phyloP scores from a whole-genome alignment of 2,113 vertebrate genomes.

The Plectropomus leopardus region DNA sequence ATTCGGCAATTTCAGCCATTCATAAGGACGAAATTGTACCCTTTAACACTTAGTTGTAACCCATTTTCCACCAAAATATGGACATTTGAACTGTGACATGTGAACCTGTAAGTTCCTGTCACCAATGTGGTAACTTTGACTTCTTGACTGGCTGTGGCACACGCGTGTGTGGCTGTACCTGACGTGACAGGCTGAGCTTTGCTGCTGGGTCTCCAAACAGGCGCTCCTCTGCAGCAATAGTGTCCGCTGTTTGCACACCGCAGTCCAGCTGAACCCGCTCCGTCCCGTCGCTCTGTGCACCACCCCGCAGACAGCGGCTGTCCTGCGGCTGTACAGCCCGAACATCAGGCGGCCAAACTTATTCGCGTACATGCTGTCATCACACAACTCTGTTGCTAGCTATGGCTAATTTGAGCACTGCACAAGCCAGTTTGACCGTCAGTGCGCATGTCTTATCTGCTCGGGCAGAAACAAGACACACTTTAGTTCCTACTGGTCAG shows the following conservation, averaged over 20 bases:
- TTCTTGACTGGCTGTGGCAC: too few relatives aligned
- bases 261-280: slow-evolving; percentile 58
- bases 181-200: background rate
- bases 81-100: background rate
- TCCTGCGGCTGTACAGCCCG: slow-evolving; percentile 24
- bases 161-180: slow-evolving; percentile 37
- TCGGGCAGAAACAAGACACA: slow-evolving; percentile 59
- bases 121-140: background rate
- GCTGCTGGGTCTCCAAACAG: background rate
- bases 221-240: slow-evolving; percentile 37
- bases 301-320: background rate
- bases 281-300: background rate
- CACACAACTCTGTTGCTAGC: too few relatives aligned
- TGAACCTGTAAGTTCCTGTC: background rate
- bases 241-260: slow-evolving; percentile 64
- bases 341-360: slow-evolving; percentile 51
- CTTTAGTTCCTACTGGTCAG: slow-evolving; percentile 27
- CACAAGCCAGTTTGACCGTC: background rate
- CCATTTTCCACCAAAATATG: too few relatives aligned
- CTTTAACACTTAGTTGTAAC: too few relatives aligned
- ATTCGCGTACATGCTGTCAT: slow-evolving; percentile 55
- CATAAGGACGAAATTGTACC: too few relatives aligned
- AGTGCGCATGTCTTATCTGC: background rate
- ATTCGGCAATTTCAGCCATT: background rate
- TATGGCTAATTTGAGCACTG: accelerated